These are phyloP conservation scores for Perodicticus potto DNA, from an alignment of 2,797 vertebrate species.

Conservation along the genomic window DNA sequence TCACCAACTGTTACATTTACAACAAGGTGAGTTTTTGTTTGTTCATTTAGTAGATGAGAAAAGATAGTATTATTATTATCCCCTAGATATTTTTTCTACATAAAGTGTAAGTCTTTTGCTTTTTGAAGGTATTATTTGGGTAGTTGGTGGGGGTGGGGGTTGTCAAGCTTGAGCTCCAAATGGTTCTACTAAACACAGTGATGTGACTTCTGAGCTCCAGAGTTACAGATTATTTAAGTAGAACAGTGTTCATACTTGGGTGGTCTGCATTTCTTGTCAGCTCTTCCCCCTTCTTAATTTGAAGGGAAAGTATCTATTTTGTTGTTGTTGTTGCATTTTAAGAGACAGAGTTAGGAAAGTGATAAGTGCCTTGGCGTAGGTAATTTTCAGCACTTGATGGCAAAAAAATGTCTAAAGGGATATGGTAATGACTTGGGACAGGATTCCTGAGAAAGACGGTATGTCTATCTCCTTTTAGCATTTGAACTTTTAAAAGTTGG, in stretches of 20 bases:
- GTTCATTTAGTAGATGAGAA: not conserved
- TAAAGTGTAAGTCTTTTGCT: not conserved
- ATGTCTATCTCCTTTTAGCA: accelerated
- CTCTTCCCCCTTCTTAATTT: not conserved
- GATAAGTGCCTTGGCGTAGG: not conserved
- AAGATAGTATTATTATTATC: not conserved
- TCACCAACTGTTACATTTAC: slow-evolving; percentile 98
- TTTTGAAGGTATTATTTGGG: not conserved
- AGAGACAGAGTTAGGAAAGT: not conserved
- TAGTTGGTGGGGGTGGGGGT: not conserved
- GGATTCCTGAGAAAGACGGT: accelerated
- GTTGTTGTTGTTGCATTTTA: not conserved
- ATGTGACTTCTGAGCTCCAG: not conserved
- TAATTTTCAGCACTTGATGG: not conserved
- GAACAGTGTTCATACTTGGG: not conserved
- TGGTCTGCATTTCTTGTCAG: not conserved
- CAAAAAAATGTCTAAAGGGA: not conserved
- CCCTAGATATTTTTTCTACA: not conserved
- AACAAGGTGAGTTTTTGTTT: slow-evolving; percentile 92
- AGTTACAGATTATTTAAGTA: slow-evolving; percentile 43
- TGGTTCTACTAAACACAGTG: not conserved
- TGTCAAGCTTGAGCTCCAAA: not conserved
- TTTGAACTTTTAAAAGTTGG: not conserved
- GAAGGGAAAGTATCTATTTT: not conserved
- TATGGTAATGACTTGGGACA: accelerated